These are phyloP conservation scores for Neelides sp. DNA, from an alignment of 1,140 invertebrate genomes.

Conservation along the genomic window DNA sequence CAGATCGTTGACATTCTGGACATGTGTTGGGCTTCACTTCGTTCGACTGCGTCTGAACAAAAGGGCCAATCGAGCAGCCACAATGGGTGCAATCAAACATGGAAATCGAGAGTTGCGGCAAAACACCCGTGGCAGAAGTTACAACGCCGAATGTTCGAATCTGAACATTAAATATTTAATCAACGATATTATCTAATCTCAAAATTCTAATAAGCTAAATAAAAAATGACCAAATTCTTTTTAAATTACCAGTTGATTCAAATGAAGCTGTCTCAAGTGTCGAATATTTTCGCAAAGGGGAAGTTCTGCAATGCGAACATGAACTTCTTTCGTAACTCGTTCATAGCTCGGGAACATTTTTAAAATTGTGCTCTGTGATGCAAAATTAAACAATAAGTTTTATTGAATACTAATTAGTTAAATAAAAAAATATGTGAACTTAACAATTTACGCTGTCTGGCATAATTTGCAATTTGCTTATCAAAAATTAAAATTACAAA, in stretches of 20 bases:
- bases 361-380: constrained; percentile 76
- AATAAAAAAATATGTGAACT: no score
- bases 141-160: constrained; percentile 86
- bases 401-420: constrained; percentile 33
- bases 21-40: constrained; percentile 94
- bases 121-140: constrained; percentile 83
- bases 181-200: background rate
- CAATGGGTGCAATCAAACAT: constrained; percentile 98
- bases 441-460: no score
- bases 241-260: constrained; percentile 68
- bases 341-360: constrained; percentile 94
- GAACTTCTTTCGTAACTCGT: constrained; percentile 80
- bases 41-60: constrained; percentile 78
- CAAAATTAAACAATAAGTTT: constrained; percentile 36
- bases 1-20: constrained; percentile 92
- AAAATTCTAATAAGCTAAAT: background rate
- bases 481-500: constrained; percentile 1
- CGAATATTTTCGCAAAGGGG: constrained; percentile 92
- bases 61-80: constrained; percentile 87
- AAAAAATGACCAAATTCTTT: constrained; percentile 9
- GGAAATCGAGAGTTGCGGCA: constrained; percentile 88
- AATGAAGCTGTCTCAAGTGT: constrained; percentile 86
- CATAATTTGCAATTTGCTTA: background rate
- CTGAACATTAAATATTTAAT: constrained; percentile 33
- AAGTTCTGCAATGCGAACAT: constrained; percentile 86